Evolutionary conservation across 37 sponge, comb jelly and placozoan genomes (phyloP).

Genomic region (Bolinopsis microptera): DNA sequence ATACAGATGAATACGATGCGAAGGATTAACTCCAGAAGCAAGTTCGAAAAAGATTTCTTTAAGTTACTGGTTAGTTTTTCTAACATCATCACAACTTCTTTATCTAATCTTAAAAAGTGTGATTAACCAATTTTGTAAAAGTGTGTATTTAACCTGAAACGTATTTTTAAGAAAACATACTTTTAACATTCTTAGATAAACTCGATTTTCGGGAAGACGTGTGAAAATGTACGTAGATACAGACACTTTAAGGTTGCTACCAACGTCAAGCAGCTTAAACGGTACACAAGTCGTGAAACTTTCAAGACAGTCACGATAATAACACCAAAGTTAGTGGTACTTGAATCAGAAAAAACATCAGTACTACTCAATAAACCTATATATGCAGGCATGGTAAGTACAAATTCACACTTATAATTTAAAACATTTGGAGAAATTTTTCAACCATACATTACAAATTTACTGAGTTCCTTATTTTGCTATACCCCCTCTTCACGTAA

Average conservation of each 20-base stretch:
- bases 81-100: not conserved
- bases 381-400: constrained; percentile 40
- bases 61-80: not conserved
- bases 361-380: constrained; percentile 27
- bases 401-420: not conserved
- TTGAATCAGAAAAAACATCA: not conserved
- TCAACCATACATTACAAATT: too few species aligned
- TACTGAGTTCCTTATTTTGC: too few species aligned
- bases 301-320: not conserved
- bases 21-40: constrained; percentile 19
- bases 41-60: constrained; percentile 10
- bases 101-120: too few species aligned
- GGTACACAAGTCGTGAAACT: not conserved
- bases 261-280: not conserved
- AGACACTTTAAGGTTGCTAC: not conserved
- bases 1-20: not conserved
- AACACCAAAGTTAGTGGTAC: not conserved
- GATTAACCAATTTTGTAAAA: not conserved
- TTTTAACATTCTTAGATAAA: not conserved
- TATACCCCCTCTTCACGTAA: too few species aligned
- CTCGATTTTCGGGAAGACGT: constrained; percentile 12
- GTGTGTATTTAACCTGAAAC: too few species aligned
- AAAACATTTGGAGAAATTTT: too few species aligned
- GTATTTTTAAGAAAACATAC: not conserved
- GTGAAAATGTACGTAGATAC: constrained; percentile 2